Evolutionary conservation across 1,140 invertebrate species (phyloP), one percentile per base, ranked within the genome.

Genomic region (Saccostrea glomerata): DNA sequence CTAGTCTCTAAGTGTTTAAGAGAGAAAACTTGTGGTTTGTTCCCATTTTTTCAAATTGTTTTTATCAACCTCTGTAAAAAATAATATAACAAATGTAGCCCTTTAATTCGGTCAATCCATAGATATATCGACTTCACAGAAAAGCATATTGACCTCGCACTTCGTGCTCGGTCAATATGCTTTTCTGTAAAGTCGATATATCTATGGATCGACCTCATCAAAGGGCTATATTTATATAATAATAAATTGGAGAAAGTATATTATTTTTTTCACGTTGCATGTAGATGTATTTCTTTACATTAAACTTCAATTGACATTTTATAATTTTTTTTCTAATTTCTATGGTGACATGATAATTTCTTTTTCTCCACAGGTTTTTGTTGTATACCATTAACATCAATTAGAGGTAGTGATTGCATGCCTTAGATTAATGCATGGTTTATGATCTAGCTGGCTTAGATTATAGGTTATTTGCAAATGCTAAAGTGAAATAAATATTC

Each of bases 321-420:
- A 73, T 60, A n/a, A 25, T 73, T 12, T 23, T 25, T n/a, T 47
- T 47, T 36, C 5, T 36, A 30, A 30, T 36, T 85, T 63, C 30
- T 85, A 54, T 63, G 56, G 84, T 85, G 36, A 40, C 63, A n/a
- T 25, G 36, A 84, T 89, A 17, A 73, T 66, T 84, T 87, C 63
- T 87, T 47, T 89, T 30, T 40, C 82, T 86, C 23, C 58, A 85
- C 73, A 89, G 89, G 89, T 70, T 87, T 89, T 83, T 89, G 89
- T 87, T 89, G 88, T 87, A 73, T 89, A 56, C 86, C 86, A 30
- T 11, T 60, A 85, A 40, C 20, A n/a, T 66, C 84, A 9, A 60
- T 25, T 85, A 85, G 84, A 85, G 84, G 84, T 85, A 85, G 84
- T 23, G 11, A 66, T 63, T 85, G 25, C 25, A 36, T 36, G 30